A percentile compares a stretch with the other conserved stretches of the same genome.
Evolutionary conservation across 1,140 invertebrate genomes (phyloP).

Genomic region (Leptopilina boulardi): DNA sequence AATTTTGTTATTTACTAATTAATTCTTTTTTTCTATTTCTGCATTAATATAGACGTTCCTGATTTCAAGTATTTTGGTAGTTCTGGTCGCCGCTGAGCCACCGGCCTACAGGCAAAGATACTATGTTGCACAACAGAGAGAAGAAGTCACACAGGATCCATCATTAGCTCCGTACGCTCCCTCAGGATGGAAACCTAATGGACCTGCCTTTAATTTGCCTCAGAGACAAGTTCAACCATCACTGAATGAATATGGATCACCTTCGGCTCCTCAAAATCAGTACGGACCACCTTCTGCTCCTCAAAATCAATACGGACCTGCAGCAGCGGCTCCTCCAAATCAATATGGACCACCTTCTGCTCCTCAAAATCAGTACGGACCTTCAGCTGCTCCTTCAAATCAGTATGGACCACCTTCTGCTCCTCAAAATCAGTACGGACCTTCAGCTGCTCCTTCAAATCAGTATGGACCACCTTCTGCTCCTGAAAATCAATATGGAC

Average conservation of each 20-base stretch:
- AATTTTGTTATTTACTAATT: too few relatives aligned
- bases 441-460: constrained; percentile 39
- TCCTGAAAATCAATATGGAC: constrained; percentile 47
- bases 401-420: constrained; percentile 54
- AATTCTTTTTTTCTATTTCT: neutral
- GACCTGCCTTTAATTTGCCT: constrained; percentile 77
- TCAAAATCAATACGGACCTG: constrained; percentile 55
- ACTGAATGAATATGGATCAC: constrained; percentile 36
- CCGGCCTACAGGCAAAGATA: constrained; percentile 65
- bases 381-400: constrained; percentile 43
- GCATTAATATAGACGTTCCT: constrained; percentile 46
- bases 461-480: constrained; percentile 36
- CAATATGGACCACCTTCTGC: constrained; percentile 49
- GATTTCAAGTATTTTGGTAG: constrained; percentile 57
- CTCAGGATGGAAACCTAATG: constrained; percentile 77
- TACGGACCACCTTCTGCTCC: constrained; percentile 52
- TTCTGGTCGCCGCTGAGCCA: constrained; percentile 65
- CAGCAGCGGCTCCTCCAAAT: constrained; percentile 43
- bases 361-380: constrained; percentile 48
- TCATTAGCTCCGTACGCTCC: constrained; percentile 75
- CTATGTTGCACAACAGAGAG: constrained; percentile 65
- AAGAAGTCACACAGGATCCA: constrained; percentile 47
- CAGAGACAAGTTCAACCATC: constrained; percentile 65
- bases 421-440: constrained; percentile 56
- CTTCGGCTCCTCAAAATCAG: constrained; percentile 22